Evolutionary conservation across 2,797 vertebrate species (phyloP), one percentile per base, ranked within the genome.

Genomic region (Chelon auratus): DNA sequence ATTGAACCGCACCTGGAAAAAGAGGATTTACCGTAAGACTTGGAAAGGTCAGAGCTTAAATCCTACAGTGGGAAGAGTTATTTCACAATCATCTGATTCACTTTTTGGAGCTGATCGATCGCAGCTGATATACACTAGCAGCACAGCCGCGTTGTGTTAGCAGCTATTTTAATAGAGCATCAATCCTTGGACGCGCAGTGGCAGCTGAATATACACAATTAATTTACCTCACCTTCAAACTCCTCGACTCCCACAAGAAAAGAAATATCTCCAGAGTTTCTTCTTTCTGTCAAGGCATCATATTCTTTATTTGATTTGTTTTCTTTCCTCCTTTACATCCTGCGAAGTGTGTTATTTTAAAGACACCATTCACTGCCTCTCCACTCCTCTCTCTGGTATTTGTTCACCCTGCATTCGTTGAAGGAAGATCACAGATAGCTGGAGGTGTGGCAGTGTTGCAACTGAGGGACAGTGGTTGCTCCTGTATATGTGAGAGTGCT

Each of bases 181-280:
- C 77, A 75, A 79, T 90, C 75, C 68, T 52, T 60, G 37, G 47
- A 55, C 7, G 26, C 55, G 62, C 43, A 11, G 71, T 47, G 33
- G 68, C 68, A 78, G 62, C 65, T 68, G 70, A 72, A 81, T 65
- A 62, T 53, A 83, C 68, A 58, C 43, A 57, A 68, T 62, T 72
- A 62, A 84, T 84, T 87, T 53, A 77, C 59, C 90, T 93, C 81
- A 89, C 92, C 88, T 92, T 87, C 72, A 87, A 86, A 75, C 78
- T 77, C 69, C 71, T 83, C 24, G 39, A 74, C 72, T 85, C 83
- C 75, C 61, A 39, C 60, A 47, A 62, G 43, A 48, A 54, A 69
- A 67, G 37, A 85, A 84, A 83, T 60, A 40, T 48, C 60, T 80
- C 84, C 85, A 56, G 62, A 33, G 62, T 22, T 83, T 66, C 57